Percentiles rank a stretch among this genome's conserved stretches.
phyloP scores from a whole-genome alignment of 2,888 invertebrate genomes.

The Callyntrura guangdongensis region DNA sequence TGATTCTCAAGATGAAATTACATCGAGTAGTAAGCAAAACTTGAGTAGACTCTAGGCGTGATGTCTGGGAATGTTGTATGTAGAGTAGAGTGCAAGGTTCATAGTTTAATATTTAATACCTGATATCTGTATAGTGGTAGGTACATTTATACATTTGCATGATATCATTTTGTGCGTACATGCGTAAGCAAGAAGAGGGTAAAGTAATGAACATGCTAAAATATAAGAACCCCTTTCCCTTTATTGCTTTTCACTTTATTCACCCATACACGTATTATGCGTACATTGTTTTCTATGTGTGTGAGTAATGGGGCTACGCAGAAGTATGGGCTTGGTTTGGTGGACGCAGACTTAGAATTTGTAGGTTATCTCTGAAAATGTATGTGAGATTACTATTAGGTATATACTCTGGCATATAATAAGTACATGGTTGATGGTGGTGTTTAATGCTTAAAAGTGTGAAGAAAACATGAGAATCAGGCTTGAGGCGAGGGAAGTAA shows the following conservation, averaged over 20 bases:
- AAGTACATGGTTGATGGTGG: not conserved
- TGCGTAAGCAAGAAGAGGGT: constrained; percentile 62
- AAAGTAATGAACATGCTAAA: constrained; percentile 56
- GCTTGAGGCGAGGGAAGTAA: not conserved
- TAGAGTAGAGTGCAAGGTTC: too few species aligned
- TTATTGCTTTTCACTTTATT: constrained; percentile 6
- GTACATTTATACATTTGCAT: constrained; percentile 15
- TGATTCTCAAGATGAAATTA: constrained; percentile 73
- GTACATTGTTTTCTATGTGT: not conserved
- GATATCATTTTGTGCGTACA: constrained; percentile 48
- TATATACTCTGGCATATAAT: not conserved
- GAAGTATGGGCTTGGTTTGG: not conserved
- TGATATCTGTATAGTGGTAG: not conserved
- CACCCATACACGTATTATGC: not conserved
- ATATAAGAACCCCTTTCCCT: constrained; percentile 20
- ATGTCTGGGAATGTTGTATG: constrained; percentile 14
- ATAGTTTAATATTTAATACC: not conserved
- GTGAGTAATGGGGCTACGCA: not conserved
- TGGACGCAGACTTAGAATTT: not conserved
- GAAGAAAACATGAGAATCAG: constrained; percentile 34
- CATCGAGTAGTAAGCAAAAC: constrained; percentile 57
- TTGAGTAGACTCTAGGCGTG: constrained; percentile 39
- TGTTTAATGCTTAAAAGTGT: constrained; percentile 17
- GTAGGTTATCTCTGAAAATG: too few species aligned
- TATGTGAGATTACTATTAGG: not conserved